Percentiles rank a stretch among this genome's conserved stretches.
Conservation (phyloP, 2,113 vertebrate genomes). For the Tringa solitaria region DNA sequence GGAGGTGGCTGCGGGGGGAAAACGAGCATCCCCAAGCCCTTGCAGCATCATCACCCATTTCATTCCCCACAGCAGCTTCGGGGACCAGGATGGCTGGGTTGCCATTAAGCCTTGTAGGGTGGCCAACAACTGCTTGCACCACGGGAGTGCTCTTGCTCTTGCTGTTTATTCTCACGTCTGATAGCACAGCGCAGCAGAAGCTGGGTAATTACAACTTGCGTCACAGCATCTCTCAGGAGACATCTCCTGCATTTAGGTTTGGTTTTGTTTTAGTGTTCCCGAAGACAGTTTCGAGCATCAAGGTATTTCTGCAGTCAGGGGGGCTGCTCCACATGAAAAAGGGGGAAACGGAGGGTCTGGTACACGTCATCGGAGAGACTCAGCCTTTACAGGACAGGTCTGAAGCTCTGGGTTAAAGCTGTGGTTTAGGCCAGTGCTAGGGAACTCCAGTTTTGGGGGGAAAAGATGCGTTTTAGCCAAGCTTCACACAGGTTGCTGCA, state of each 20-base stretch:
- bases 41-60: not conserved
- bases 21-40: rapidly evolving
- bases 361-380: not conserved
- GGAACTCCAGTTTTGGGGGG: rapidly evolving
- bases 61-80: not conserved
- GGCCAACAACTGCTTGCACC: not conserved
- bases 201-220: not conserved
- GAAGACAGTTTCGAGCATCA: not conserved
- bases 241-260: not conserved
- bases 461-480: not conserved
- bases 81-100: not conserved
- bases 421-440: not conserved
- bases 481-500: not conserved
- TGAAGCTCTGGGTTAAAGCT: not conserved
- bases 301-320: not conserved
- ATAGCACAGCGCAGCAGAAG: not conserved
- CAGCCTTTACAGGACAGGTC: not conserved
- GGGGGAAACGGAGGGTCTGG: not conserved
- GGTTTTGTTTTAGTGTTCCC: not conserved
- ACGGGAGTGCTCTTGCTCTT: not conserved
- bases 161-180: not conserved
- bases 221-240: not conserved
- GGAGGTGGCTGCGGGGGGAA: not conserved
- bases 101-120: not conserved
- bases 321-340: not conserved